These are phyloP conservation scores for Tachysurus vachellii DNA, from an alignment of 2,113 vertebrate species.

Conservation along the genomic window DNA sequence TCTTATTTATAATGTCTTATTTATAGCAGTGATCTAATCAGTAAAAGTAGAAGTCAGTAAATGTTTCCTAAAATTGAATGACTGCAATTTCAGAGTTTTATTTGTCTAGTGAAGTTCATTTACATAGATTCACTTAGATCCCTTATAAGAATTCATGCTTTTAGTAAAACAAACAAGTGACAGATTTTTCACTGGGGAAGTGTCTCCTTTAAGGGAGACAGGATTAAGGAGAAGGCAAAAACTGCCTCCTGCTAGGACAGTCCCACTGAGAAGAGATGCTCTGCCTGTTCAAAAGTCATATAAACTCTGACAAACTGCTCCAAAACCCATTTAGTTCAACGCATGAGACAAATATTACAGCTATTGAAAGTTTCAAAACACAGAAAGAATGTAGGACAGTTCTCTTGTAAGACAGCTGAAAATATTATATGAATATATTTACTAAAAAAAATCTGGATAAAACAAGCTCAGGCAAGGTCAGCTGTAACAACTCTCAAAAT, in stretches of 20 bases:
- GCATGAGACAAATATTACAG: conserved; percentile 10
- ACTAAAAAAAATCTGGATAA: background rate
- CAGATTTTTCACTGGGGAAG: background rate
- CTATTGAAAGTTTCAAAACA: conserved; percentile 7
- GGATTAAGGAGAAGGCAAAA: background rate
- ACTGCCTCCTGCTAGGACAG: background rate
- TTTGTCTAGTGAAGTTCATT: background rate
- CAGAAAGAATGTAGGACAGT: background rate
- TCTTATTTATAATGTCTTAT: background rate
- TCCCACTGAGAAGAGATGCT: background rate
- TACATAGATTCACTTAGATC: background rate
- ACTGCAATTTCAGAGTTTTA: background rate
- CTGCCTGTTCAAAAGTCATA: conserved; percentile 4
- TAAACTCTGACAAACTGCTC: background rate
- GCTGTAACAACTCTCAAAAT: background rate
- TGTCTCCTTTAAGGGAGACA: background rate
- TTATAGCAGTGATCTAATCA: background rate
- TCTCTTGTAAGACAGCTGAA: background rate
- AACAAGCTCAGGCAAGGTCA: conserved; percentile 19
- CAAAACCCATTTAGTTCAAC: conserved; percentile 17
- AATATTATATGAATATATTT: conserved; percentile 8
- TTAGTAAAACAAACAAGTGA: background rate
- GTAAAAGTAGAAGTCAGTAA: background rate
- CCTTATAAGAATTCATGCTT: background rate
- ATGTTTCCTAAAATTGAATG: background rate